Conservation (phyloP, 2,797 vertebrate species). For the Arctocebus calabarensis region DNA sequence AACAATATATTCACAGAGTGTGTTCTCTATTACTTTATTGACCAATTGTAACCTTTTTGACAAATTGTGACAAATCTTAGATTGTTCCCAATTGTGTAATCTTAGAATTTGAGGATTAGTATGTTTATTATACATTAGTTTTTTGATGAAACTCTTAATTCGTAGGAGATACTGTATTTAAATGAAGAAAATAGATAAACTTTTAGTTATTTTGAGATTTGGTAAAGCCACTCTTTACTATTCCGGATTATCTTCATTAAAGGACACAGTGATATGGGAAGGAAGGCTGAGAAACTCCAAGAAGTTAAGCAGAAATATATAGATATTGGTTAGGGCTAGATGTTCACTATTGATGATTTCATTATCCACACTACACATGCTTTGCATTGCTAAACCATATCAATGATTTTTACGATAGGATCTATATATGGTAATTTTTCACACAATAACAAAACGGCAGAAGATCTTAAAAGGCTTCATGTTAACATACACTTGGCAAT, state of each 20-base stretch:
- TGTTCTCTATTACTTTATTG: slow-evolving; percentile 25
- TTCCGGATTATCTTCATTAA: neutral
- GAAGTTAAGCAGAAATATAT: slow-evolving; percentile 3
- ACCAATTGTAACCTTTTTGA: slow-evolving; percentile 44
- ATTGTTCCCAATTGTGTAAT: slow-evolving; percentile 44
- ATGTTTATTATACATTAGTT: slow-evolving; percentile 71
- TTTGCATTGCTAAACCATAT: neutral
- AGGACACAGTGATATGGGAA: neutral
- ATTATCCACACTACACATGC: neutral
- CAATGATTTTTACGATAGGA: neutral
- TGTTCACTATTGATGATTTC: neutral
- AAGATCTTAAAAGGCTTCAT: neutral
- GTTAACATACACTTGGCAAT: neutral
- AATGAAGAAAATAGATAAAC: neutral
- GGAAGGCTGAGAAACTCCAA: neutral
- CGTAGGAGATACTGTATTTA: neutral
- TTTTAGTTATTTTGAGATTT: slow-evolving; percentile 16
- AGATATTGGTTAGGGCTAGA: neutral
- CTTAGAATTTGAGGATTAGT: slow-evolving; percentile 71
- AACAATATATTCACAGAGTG: slow-evolving; percentile 59
- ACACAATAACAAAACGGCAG: neutral
- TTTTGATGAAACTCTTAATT: slow-evolving; percentile 65
- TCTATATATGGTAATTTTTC: neutral
- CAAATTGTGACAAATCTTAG: slow-evolving; percentile 77
- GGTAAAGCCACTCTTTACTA: neutral